Evolutionary conservation across 2,888 invertebrate species (phyloP).

Genomic region (Pherbina coryleti): DNA sequence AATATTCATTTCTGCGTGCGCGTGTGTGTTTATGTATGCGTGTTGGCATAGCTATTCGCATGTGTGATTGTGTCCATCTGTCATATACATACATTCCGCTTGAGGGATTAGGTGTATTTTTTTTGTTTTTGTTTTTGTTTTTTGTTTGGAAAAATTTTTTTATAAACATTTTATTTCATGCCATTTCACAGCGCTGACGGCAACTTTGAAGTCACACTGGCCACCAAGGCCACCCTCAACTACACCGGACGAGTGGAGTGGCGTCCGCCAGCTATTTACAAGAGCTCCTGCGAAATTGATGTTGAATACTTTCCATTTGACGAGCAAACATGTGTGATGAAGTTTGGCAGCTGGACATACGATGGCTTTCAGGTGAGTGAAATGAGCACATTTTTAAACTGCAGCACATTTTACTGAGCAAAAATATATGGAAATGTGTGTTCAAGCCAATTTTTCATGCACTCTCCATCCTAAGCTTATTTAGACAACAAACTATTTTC

Average conservation of each 20-base stretch:
- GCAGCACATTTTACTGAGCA: background rate
- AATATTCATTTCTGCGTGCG: background rate
- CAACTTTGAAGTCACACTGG: constrained; percentile 86
- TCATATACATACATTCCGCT: background rate
- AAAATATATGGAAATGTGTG: background rate
- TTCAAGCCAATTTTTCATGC: too few relatives aligned
- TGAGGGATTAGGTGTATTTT: constrained; percentile 8
- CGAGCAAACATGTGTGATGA: constrained; percentile 89
- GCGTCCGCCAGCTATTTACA: constrained; percentile 93
- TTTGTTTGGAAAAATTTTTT: constrained; percentile 9
- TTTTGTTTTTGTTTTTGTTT: constrained; percentile 24
- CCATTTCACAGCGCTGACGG: constrained; percentile 78
- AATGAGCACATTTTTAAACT: background rate
- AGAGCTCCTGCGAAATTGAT: constrained; percentile 89
- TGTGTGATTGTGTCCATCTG: background rate
- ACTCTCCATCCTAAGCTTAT: too few relatives aligned
- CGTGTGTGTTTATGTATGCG: background rate
- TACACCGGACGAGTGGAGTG: constrained; percentile 87
- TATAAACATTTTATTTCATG: constrained; percentile 22
- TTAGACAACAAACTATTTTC: too few relatives aligned
- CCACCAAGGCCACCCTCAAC: constrained; percentile 85
- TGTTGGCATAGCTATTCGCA: background rate
- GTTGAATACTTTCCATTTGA: constrained; percentile 90
- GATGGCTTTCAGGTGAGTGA: constrained; percentile 81
- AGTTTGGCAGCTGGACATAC: constrained; percentile 86